Evolutionary conservation across 2,797 vertebrate species (phyloP).

Genomic region (Sebastes kiyomatsui): DNA sequence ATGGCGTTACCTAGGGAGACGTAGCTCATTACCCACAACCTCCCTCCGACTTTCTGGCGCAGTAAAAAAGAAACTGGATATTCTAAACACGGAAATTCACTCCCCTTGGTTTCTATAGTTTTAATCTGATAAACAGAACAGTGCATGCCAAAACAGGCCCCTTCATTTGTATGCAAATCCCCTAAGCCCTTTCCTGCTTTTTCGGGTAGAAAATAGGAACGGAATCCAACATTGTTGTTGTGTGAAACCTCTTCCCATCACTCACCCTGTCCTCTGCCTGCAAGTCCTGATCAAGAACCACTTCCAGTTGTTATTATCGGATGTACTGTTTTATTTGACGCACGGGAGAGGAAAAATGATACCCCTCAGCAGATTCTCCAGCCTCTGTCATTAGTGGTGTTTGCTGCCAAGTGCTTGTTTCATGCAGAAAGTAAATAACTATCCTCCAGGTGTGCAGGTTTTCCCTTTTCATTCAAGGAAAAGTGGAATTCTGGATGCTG

Average conservation of each 20-base stretch:
- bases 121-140: constrained; percentile 72
- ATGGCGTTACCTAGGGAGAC: constrained; percentile 55
- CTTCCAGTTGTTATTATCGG: constrained; percentile 61
- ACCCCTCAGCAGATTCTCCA: constrained; percentile 54
- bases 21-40: constrained; percentile 57
- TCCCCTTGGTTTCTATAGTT: constrained; percentile 65
- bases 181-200: constrained; percentile 46
- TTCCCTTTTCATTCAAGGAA: constrained; percentile 29
- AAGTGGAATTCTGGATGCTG: constrained; percentile 18
- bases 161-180: constrained; percentile 74
- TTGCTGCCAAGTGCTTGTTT: constrained; percentile 57
- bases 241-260: constrained; percentile 22
- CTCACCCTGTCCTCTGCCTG: constrained; percentile 32
- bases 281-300: constrained; percentile 30
- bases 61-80: constrained; percentile 62
- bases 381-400: constrained; percentile 61
- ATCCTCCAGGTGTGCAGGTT: constrained; percentile 49
- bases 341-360: constrained; percentile 24
- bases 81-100: constrained; percentile 57
- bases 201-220: constrained; percentile 42
- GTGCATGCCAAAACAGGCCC: constrained; percentile 67
- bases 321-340: constrained; percentile 63
- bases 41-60: constrained; percentile 52
- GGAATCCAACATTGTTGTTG: constrained; percentile 35
- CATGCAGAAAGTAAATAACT: constrained; percentile 48